Conservation (phyloP, 2,113 vertebrate species). For the Procapra przewalskii region DNA sequence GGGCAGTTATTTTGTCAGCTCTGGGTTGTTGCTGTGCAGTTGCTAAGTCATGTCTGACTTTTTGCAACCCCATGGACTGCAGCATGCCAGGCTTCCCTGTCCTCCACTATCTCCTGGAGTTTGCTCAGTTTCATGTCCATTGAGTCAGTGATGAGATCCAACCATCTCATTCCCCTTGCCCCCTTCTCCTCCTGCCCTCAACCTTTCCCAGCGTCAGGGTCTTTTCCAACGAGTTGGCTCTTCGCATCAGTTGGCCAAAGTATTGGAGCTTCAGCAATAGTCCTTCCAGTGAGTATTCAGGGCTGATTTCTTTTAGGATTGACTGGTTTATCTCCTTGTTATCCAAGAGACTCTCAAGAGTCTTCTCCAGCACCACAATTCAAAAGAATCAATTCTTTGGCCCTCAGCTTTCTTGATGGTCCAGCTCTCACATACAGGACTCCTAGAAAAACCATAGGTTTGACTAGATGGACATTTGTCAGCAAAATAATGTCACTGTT, state of each 20-base stretch:
- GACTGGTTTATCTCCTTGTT: not conserved
- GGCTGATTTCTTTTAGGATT: not conserved
- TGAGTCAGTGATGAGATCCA: not conserved
- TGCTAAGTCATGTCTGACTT: not conserved
- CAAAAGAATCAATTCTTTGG: not conserved
- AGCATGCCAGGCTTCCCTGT: not conserved
- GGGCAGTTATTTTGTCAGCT: not conserved
- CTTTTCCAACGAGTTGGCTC: not conserved
- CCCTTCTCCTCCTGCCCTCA: not conserved
- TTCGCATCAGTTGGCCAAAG: not conserved
- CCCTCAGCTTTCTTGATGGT: not conserved
- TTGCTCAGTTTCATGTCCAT: not conserved
- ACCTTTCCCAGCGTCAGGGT: not conserved
- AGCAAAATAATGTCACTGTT: not conserved
- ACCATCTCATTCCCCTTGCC: fast-evolving
- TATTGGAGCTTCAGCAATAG: not conserved
- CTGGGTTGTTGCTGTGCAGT: not conserved
- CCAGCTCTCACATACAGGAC: not conserved
- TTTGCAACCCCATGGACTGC: not conserved
- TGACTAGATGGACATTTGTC: not conserved
- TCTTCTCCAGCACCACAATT: not conserved
- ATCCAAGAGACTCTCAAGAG: not conserved
- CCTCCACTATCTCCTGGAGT: not conserved
- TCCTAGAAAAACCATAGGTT: not conserved
- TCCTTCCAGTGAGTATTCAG: not conserved